A percentile compares a stretch with the other conserved stretches of the same genome.
These are phyloP conservation scores for Onthophagus taurus DNA, from an alignment of 1,140 invertebrate genomes.

Conservation along the genomic window DNA sequence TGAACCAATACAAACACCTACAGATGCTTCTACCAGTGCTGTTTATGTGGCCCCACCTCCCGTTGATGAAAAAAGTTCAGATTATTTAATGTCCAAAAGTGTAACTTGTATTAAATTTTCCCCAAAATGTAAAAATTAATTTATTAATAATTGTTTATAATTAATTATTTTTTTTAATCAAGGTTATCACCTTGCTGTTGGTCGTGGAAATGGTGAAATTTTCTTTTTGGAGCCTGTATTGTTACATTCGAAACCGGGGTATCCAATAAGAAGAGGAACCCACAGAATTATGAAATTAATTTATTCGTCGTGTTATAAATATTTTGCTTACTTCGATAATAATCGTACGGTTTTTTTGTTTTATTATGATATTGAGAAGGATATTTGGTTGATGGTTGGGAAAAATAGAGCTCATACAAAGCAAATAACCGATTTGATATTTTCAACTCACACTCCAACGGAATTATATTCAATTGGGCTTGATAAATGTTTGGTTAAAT, in stretches of 20 bases:
- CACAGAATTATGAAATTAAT: too few relatives aligned
- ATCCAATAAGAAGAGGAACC: too few relatives aligned
- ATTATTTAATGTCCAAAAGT: conserved; percentile 6
- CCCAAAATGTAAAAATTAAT: conserved; percentile 33
- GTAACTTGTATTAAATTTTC: conserved; percentile 43
- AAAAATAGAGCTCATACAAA: conserved; percentile 49
- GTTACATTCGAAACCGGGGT: conserved; percentile 37
- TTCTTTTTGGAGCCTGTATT: conserved; percentile 46
- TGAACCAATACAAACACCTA: too few relatives aligned
- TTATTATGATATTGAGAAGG: conserved; percentile 36
- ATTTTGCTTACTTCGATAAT: conserved; percentile 44
- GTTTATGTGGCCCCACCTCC: too few relatives aligned
- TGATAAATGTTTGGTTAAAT: conserved; percentile 58
- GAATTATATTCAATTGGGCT: conserved; percentile 48
- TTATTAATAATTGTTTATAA: conserved; percentile 6
- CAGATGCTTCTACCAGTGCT: conserved; percentile 7
- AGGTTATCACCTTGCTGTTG: conserved; percentile 46
- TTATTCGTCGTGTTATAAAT: conserved; percentile 42
- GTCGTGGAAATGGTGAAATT: conserved; percentile 43
- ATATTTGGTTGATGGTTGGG: conserved; percentile 44
- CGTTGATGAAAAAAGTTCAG: conserved; percentile 24
- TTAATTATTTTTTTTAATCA: conserved; percentile 13
- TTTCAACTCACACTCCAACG: conserved; percentile 35
- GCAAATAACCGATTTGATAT: conserved; percentile 44
- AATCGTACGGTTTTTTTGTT: conserved; percentile 43